Evolutionary conservation across 2,888 invertebrate genomes (phyloP).

Genomic region (Aphodius granarius): DNA sequence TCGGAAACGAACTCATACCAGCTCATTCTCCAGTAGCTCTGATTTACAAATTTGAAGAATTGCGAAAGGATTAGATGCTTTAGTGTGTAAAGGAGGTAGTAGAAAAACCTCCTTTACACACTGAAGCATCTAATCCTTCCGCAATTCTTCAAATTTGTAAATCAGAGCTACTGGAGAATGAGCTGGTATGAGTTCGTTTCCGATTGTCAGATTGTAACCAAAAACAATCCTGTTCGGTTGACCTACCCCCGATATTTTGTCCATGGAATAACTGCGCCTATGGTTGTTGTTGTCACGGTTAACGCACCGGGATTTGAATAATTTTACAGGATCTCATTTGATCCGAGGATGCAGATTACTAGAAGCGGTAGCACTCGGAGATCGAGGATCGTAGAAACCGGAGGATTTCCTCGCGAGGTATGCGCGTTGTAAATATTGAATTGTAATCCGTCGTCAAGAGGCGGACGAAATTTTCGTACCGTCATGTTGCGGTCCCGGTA

Average conservation of each 20-base stretch:
- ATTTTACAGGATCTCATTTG: slow-evolving; percentile 9
- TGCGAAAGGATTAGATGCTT: no score
- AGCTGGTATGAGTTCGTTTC: no score
- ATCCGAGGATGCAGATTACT: background rate
- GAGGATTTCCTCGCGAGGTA: background rate
- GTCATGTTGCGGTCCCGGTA: slow-evolving; percentile 5
- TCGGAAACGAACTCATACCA: no score
- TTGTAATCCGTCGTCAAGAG: background rate
- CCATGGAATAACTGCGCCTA: background rate
- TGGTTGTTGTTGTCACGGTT: background rate
- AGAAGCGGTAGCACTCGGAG: background rate
- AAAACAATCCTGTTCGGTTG: no score
- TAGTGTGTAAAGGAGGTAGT: no score
- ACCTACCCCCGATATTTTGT: background rate
- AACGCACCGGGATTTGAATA: slow-evolving; percentile 4
- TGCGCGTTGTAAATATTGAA: background rate
- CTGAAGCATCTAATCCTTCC: no score
- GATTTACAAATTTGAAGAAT: no score
- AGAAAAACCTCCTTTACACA: no score
- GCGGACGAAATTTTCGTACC: background rate
- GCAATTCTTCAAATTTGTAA: no score
- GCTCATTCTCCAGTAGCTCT: no score
- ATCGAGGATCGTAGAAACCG: background rate
- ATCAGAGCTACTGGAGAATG: no score
- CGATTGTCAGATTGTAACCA: no score